Evolutionary conservation across 2,888 invertebrate genomes (phyloP).

Genomic region (Drosophila hamatofila): DNA sequence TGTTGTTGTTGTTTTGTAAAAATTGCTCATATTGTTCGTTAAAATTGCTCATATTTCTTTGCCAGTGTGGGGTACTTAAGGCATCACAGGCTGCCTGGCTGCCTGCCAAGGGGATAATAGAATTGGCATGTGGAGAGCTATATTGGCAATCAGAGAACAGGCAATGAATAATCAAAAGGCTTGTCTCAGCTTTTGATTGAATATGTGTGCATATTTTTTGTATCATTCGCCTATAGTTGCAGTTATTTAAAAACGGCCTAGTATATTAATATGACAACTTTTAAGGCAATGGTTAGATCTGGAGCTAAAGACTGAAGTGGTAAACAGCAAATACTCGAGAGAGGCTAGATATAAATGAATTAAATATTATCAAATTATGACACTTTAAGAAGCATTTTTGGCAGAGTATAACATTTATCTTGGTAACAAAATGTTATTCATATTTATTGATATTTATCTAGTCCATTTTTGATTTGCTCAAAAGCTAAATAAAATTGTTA

Average conservation of each 20-base stretch:
- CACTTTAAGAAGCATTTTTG: too few relatives aligned
- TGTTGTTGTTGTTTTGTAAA: constrained; percentile 42
- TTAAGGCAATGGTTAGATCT: not conserved
- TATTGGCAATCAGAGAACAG: constrained; percentile 11
- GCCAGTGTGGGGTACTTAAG: constrained; percentile 24
- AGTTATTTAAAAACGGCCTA: not conserved
- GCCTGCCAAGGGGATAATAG: constrained; percentile 6
- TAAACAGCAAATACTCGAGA: not conserved
- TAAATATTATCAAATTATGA: too few relatives aligned
- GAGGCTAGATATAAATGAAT: not conserved
- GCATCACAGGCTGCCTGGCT: constrained; percentile 4
- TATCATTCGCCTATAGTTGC: too few relatives aligned
- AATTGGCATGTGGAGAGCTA: constrained; percentile 7
- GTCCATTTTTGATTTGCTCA: too few relatives aligned
- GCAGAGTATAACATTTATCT: too few relatives aligned
- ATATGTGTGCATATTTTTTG: not conserved
- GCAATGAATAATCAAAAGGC: not conserved
- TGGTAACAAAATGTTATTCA: too few relatives aligned
- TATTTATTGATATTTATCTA: too few relatives aligned
- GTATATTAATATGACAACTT: not conserved
- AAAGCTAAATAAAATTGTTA: too few relatives aligned
- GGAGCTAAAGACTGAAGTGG: not conserved
- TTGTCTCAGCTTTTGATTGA: not conserved
- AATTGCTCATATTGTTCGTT: constrained; percentile 37
- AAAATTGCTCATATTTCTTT: constrained; percentile 37